Conservation (phyloP, 2,113 vertebrate species). For the Rhynchopsitta pachyrhyncha region DNA sequence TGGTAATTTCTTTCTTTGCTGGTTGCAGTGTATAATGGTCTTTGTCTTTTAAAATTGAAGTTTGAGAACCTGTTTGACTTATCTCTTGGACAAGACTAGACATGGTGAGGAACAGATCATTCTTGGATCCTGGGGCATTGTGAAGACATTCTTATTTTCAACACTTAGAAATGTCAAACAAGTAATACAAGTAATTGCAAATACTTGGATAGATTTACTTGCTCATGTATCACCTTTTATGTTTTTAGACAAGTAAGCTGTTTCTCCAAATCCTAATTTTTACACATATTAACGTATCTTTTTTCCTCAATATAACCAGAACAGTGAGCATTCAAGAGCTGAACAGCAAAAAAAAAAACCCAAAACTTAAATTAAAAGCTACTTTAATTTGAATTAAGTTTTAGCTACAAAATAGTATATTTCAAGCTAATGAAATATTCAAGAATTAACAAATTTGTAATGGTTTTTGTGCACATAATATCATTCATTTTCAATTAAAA, state of each 20-base stretch:
- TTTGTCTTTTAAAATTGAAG: not conserved
- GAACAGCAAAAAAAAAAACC: not conserved
- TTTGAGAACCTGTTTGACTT: slow-evolving; percentile 4
- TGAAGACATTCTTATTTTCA: not conserved
- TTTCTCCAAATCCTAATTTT: not conserved
- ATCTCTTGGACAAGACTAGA: slow-evolving; percentile 24
- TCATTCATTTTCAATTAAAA: not conserved
- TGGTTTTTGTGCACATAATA: not conserved
- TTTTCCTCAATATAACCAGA: not conserved
- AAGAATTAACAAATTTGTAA: not conserved
- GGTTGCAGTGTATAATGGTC: not conserved
- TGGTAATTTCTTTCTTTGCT: not conserved
- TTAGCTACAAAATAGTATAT: not conserved
- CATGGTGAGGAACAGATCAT: not conserved
- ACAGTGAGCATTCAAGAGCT: not conserved
- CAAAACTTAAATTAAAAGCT: not conserved
- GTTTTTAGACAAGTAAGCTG: not conserved
- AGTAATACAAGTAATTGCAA: slow-evolving; percentile 18
- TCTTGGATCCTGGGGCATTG: not conserved
- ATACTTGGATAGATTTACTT: not conserved
- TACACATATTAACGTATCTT: not conserved
- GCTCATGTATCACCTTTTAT: not conserved
- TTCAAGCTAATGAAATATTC: not conserved
- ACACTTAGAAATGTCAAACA: not conserved
- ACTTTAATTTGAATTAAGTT: not conserved